A percentile compares a stretch with the other conserved stretches of the same genome.
phyloP scores from a whole-genome alignment of 2,797 vertebrate genomes.

The Pseudochirops corinnae region DNA sequence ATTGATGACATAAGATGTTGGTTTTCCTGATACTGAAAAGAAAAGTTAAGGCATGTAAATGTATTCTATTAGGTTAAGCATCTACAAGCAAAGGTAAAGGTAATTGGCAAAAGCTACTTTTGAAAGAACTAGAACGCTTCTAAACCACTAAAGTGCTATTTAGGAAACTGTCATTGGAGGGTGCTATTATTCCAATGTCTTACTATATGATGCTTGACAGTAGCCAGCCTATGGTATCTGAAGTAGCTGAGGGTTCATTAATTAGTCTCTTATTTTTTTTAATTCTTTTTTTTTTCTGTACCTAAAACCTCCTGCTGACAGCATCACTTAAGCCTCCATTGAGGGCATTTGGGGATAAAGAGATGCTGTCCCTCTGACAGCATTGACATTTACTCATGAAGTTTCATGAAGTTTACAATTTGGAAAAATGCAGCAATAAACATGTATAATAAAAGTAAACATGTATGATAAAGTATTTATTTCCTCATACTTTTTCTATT shows the following conservation, averaged over 20 bases:
- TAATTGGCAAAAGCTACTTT: neutral
- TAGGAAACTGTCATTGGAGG: neutral
- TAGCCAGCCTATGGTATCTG: neutral
- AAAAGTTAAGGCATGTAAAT: neutral
- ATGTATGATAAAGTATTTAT: neutral
- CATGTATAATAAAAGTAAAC: neutral
- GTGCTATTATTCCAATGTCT: neutral
- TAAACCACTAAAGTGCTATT: neutral
- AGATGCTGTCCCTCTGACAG: neutral
- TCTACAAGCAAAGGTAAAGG: neutral
- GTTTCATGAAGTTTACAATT: neutral
- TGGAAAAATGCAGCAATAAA: neutral
- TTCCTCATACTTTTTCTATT: neutral
- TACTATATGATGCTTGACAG: neutral
- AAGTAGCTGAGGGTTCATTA: neutral
- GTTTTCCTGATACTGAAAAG: neutral
- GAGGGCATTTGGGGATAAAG: neutral
- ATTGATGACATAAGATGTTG: neutral
- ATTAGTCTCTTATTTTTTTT: neutral
- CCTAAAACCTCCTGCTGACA: neutral
- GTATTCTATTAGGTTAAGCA: neutral
- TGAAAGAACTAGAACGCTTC: neutral
- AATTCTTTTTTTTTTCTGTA: neutral
- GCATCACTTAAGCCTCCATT: neutral
- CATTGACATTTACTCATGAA: neutral